phyloP scores from a whole-genome alignment of 2,797 vertebrate species.

The Lacerta agilis region DNA sequence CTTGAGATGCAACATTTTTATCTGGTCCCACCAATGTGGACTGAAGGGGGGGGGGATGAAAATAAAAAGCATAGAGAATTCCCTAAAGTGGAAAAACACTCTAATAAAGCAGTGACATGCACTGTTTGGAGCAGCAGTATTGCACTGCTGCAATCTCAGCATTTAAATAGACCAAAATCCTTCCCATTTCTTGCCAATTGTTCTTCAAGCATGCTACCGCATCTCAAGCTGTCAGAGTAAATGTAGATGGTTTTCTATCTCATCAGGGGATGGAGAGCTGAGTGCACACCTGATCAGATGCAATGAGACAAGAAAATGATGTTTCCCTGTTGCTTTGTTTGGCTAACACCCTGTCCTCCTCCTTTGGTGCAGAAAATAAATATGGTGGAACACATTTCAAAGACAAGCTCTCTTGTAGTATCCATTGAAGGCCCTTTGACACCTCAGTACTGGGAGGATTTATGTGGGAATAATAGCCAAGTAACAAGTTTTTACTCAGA shows the following conservation, averaged over 20 bases:
- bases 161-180: conserved; percentile 1
- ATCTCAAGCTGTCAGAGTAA: conserved; percentile 28
- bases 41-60: neutral
- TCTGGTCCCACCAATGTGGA: neutral
- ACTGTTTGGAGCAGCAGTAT: neutral
- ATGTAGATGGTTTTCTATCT: conserved; percentile 17
- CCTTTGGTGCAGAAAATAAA: conserved; percentile 6
- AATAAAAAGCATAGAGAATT: conserved; percentile 8
- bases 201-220: conserved; percentile 14
- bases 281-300: conserved; percentile 27
- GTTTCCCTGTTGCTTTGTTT: conserved; percentile 17
- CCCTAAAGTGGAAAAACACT: conserved; percentile 1
- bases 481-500: neutral
- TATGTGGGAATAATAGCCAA: neutral
- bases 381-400: conserved; percentile 3
- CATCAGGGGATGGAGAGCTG: conserved; percentile 13
- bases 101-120: neutral
- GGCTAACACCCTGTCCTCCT: conserved; percentile 1
- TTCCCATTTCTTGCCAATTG: conserved; percentile 2
- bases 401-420: neutral
- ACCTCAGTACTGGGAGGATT: neutral
- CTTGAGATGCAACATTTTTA: conserved; percentile 23
- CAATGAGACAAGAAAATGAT: conserved; percentile 18
- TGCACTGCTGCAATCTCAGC: neutral
- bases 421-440: neutral